Base-by-base conservation (phyloP, 1,140 invertebrate genomes). In the Pomacea maculata region DNA sequence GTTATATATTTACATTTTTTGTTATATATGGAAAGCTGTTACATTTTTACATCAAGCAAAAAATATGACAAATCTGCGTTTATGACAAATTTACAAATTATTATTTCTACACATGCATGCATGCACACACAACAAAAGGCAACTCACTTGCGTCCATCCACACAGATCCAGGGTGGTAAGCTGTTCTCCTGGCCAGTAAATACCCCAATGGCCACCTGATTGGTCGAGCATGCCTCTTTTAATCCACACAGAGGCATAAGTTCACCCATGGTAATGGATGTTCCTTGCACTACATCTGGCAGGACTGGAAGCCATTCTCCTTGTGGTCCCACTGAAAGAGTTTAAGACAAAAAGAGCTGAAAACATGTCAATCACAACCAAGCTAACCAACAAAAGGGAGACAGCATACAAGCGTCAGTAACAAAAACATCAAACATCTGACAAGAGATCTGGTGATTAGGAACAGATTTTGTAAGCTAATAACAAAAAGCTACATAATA, bases 91-190 rank as follows among this genome's bases (percentile, higher is more conserved):
- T 55, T 55, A 76, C 5, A 7, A 54, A 61, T 64, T 61, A 29
- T 52, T 29, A 21, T 21, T 54, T 54, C 15, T 12, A 19, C 6
- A 71, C 14, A 15, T 34, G 14, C n/a, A 71, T 12, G 2, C 68
- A 21, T 34, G 1, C n/a, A 71, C 68, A 15, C 68, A 21, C n/a
- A 52, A 61, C 61, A 55, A 65, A 79, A 80, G 21, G 29, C 19
- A 73, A 88, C 91, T 88, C 86, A 93, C 93, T 93, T 92, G 88
- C 90, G 91, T 57, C 92, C 92, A 85, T 89, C 86, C 21, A 93
- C 87, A 85, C 93, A 93, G n/a, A 93, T 88, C 83, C 89, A 89
- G 3, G 92, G 92, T 72, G 90, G 86, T 78, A 90, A 90, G 64
- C 86, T 88, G 81, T 92, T 91, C 68, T 90, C 89, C 67, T 91